Conservation (phyloP, 2,888 invertebrate genomes). For the Eubasilissa splendida region DNA sequence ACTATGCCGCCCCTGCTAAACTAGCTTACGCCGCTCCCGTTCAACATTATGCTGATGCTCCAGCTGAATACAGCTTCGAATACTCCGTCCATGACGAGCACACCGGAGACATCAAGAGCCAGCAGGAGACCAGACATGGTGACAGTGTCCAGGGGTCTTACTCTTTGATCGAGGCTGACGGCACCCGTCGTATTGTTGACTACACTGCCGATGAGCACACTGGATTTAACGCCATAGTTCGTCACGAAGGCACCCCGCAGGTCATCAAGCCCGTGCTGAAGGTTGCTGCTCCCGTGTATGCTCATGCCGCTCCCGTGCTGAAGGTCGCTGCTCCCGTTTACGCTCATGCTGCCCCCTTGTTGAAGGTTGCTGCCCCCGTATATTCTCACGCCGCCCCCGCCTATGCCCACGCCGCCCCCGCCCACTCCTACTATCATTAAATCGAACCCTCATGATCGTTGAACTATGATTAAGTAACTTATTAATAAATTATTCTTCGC, state of each 20-base stretch:
- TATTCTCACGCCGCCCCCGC: conserved; percentile 21
- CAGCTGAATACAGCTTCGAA: conserved; percentile 52
- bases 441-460: not conserved
- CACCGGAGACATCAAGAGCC: conserved; percentile 69
- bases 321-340: conserved; percentile 49
- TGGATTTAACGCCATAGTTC: conserved; percentile 70
- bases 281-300: conserved; percentile 46
- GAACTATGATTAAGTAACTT: too few relatives aligned
- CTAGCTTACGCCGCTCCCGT: conserved; percentile 28
- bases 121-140: conserved; percentile 68
- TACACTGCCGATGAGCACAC: conserved; percentile 67
- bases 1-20: conserved; percentile 27
- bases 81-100: conserved; percentile 60
- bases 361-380: conserved; percentile 28
- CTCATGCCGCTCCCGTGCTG: conserved; percentile 33
- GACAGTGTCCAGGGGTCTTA: conserved; percentile 69
- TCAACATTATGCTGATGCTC: conserved; percentile 47
- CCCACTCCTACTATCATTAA: conserved; percentile 34
- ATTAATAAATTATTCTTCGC: too few relatives aligned
- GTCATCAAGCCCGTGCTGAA: conserved; percentile 56
- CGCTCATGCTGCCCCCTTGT: conserved; percentile 32
- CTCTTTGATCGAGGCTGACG: conserved; percentile 68
- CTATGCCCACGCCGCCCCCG: conserved; percentile 36
- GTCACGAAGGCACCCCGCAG: conserved; percentile 63
- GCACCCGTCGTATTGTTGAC: conserved; percentile 68